Evolutionary conservation across 1,140 invertebrate genomes (phyloP), one percentile per base, ranked within the genome.

Genomic region (Penaeus vannamei): DNA sequence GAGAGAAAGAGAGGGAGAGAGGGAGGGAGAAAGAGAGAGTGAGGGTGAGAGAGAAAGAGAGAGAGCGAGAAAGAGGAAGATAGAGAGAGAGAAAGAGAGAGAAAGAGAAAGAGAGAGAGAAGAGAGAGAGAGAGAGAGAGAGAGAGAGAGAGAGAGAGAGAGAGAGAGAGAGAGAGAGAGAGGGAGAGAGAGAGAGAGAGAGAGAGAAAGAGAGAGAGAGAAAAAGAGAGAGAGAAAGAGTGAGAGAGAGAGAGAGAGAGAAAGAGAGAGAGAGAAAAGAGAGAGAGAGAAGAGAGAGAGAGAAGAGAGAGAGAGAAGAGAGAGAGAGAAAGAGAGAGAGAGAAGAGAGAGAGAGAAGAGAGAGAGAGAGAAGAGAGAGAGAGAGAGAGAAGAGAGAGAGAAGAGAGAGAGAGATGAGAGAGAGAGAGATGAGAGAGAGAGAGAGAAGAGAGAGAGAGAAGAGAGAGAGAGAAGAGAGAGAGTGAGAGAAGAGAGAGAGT

Each of bases 131-230:
- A 29, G 29, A 42, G 20, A 5, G 23, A 10, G 12, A 8, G 62
- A 66, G 26, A 59, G 36, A 59, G 20, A 59, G 20, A 59, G 20
- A 59, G 36, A 59, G 36, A 82, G 17, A 59, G 14, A 60, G 10
- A 26, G n/a, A 19, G 29, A 32, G 22, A 5, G 22, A 77, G 46
- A 53, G 46, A 14, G 29, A 77, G 29, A 77, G 22, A 26, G 8
- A 5, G 29, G 12, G 17, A 29, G 46, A n/a, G 20, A 36, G 83
- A 17, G 32, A 69, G 59, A 64, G 59, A 60, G 59, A 53, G 8
- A 80, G 22, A 84, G 26, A 82, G 36, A 82, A 5, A 82, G 36
- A 82, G 36, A 82, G 36, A 82, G 36, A 82, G 32, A 82, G n/a
- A 60, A 10, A 60, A 19, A 12, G 5, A 12, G 3, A 5, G 3